phyloP scores from a whole-genome alignment of 2,888 invertebrate genomes.

The Chrysina gloriosa region DNA sequence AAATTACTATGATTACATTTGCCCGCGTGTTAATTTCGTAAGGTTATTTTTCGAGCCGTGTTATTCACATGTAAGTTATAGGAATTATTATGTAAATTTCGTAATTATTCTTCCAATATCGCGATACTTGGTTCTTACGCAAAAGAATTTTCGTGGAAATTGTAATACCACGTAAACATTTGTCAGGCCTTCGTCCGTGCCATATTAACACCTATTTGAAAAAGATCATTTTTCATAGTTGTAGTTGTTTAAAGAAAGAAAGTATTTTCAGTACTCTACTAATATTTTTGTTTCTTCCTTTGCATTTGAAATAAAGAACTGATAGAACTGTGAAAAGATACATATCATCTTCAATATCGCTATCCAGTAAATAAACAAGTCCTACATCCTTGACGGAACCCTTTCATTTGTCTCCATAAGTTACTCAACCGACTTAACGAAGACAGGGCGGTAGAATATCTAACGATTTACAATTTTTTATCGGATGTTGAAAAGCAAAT shows the following conservation, averaged over 20 bases:
- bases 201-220: no score
- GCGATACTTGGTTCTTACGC: neutral
- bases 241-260: neutral
- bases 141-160: neutral
- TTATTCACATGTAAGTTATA: slow-evolving; percentile 8
- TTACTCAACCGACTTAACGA: neutral
- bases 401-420: neutral
- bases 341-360: no score
- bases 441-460: slow-evolving; percentile 7
- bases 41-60: neutral
- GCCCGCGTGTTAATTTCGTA: slow-evolving; percentile 16
- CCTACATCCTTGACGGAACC: neutral
- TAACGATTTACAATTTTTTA: slow-evolving; percentile 14
- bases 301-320: no score
- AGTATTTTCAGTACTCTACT: no score
- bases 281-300: no score
- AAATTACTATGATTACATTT: slow-evolving; percentile 12
- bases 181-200: no score
- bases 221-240: no score
- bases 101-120: neutral
- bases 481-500: slow-evolving; percentile 15
- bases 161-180: neutral
- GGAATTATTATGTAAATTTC: slow-evolving; percentile 11
- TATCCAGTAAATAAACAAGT: neutral
- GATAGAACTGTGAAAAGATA: neutral